phyloP scores from a whole-genome alignment of 2,888 invertebrate species.

The Cybosia mesomella region DNA sequence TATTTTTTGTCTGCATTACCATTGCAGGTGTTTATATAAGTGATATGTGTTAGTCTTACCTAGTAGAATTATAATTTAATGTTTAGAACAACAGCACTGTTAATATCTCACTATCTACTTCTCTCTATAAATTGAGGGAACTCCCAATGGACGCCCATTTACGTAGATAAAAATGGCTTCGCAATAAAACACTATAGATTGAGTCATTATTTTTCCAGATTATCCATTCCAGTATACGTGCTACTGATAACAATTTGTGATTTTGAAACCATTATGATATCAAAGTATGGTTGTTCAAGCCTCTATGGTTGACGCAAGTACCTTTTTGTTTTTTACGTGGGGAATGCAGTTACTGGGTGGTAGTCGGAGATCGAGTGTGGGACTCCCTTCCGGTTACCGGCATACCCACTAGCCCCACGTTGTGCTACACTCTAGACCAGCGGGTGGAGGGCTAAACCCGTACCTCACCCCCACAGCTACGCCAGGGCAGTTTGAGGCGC shows the following conservation, averaged over 20 bases:
- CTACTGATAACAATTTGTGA: constrained; percentile 36
- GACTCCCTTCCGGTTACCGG: no score
- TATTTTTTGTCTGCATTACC: not conserved
- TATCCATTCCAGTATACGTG: constrained; percentile 46
- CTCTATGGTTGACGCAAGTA: no score
- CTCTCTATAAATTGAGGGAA: constrained; percentile 53
- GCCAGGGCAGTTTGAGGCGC: no score
- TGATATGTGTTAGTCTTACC: no score
- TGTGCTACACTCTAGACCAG: no score
- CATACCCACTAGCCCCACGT: no score
- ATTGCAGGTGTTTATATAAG: not conserved
- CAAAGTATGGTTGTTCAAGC: not conserved
- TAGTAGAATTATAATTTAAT: constrained; percentile 39
- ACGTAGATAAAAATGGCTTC: constrained; percentile 55
- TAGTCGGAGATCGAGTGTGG: no score
- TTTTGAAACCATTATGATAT: not conserved
- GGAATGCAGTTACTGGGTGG: no score
- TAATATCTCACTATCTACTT: constrained; percentile 51
- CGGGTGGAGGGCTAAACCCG: no score
- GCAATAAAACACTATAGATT: constrained; percentile 57
- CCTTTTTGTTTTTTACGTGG: no score
- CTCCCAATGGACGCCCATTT: constrained; percentile 54
- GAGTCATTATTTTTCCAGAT: constrained; percentile 52
- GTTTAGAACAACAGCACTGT: constrained; percentile 41
- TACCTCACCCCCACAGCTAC: no score